These are phyloP conservation scores for Palythoa caribaeorum DNA, from an alignment of 92 coral and sea anemone species.

Conservation along the genomic window DNA sequence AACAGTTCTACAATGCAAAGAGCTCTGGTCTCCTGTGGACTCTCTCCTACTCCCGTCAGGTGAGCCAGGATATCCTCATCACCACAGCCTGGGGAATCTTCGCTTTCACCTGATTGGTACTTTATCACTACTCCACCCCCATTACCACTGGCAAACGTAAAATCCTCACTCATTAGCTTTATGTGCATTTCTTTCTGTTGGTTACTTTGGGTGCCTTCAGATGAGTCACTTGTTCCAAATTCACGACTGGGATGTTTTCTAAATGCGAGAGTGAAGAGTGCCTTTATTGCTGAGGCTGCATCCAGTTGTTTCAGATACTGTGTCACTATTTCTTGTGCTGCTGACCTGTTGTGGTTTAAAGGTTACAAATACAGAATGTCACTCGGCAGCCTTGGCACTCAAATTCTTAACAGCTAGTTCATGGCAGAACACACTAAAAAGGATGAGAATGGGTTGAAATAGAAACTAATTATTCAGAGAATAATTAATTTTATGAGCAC, in stretches of 20 bases:
- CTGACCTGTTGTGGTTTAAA: constrained; percentile 63
- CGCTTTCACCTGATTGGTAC: background rate
- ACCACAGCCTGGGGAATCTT: background rate
- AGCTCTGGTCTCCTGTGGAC: constrained; percentile 63
- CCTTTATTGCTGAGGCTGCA: constrained; percentile 52
- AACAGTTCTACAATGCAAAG: constrained; percentile 84
- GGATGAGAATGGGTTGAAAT: too few relatives aligned
- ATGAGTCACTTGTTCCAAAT: background rate
- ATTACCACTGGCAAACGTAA: constrained; percentile 80
- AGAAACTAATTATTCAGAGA: too few relatives aligned
- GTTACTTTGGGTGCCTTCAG: background rate
- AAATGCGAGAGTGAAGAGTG: constrained; percentile 78
- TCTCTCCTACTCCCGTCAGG: constrained; percentile 64
- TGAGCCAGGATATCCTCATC: constrained; percentile 60
- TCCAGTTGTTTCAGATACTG: constrained; percentile 78
- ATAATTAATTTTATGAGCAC: too few relatives aligned
- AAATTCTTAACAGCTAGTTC: too few relatives aligned
- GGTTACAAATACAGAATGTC: background rate
- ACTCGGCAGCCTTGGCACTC: too few relatives aligned
- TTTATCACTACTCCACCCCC: constrained; percentile 83
- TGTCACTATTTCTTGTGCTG: constrained; percentile 78
- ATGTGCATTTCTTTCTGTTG: constrained; percentile 19
- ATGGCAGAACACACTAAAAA: too few relatives aligned
- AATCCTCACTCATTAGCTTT: constrained; percentile 62
- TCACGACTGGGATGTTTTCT: constrained; percentile 52